These are phyloP conservation scores for Momotus momota DNA, from an alignment of 2,797 vertebrate genomes.

Conservation along the genomic window DNA sequence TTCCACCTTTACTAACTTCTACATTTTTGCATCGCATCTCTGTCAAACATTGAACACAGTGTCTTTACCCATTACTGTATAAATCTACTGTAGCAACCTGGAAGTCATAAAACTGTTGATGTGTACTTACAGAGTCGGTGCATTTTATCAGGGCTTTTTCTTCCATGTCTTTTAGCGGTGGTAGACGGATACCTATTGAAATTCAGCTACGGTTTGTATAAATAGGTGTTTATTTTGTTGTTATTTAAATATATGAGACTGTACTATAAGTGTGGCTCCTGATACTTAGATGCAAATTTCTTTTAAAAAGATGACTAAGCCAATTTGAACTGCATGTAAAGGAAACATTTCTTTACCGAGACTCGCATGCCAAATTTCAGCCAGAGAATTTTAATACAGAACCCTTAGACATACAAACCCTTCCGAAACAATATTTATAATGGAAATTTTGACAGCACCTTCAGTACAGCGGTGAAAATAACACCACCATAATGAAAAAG, in stretches of 20 bases:
- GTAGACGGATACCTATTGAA: slow-evolving; percentile 5
- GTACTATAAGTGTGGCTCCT: neutral
- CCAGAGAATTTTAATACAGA: slow-evolving; percentile 49
- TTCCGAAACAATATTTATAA: slow-evolving; percentile 64
- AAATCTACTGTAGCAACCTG: slow-evolving; percentile 27
- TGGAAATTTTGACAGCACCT: slow-evolving; percentile 68
- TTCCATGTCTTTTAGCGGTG: neutral
- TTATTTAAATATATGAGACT: slow-evolving; percentile 48
- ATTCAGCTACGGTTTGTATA: slow-evolving; percentile 26
- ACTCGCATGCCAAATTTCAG: slow-evolving; percentile 55
- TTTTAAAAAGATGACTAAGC: slow-evolving; percentile 55
- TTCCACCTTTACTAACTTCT: neutral
- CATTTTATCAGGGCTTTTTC: slow-evolving; percentile 18
- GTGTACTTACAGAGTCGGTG: slow-evolving; percentile 7
- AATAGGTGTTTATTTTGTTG: slow-evolving; percentile 21
- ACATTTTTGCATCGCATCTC: slow-evolving; percentile 1
- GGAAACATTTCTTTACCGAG: neutral
- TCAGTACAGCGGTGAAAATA: slow-evolving; percentile 53
- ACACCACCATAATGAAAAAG: slow-evolving; percentile 68
- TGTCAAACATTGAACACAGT: slow-evolving; percentile 32
- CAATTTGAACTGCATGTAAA: slow-evolving; percentile 59
- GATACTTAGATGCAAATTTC: slow-evolving; percentile 41
- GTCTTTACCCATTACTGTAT: slow-evolving; percentile 35
- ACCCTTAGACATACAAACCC: neutral
- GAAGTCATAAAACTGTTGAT: slow-evolving; percentile 40